Evolutionary conservation across 2,888 invertebrate species (phyloP).

Genomic region (Andrena dorsata): DNA sequence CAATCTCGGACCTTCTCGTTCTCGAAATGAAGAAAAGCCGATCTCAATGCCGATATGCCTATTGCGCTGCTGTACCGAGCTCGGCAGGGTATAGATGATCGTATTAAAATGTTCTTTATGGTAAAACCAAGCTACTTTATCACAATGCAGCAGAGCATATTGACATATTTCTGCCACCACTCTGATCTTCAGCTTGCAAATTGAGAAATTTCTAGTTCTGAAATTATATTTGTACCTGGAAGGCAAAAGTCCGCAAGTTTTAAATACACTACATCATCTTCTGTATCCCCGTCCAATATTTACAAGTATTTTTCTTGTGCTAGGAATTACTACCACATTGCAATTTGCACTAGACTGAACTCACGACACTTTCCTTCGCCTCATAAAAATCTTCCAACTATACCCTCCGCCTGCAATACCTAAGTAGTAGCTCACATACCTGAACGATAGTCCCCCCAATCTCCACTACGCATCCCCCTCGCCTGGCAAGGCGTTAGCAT

Average conservation of each 20-base stretch:
- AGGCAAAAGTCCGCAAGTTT: too few relatives aligned
- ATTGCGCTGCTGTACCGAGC: conserved; percentile 32
- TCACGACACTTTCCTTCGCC: neutral
- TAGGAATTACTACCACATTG: too few relatives aligned
- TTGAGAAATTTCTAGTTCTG: too few relatives aligned
- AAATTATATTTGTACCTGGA: too few relatives aligned
- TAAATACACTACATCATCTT: too few relatives aligned
- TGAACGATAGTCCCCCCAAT: neutral
- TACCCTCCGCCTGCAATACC: too few relatives aligned
- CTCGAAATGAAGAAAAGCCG: conserved; percentile 73
- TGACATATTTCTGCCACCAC: neutral
- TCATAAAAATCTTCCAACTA: neutral
- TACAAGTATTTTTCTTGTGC: too few relatives aligned
- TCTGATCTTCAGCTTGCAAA: too few relatives aligned
- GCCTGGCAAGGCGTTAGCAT: conserved; percentile 19
- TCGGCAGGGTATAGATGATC: conserved; percentile 23
- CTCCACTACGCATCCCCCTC: neutral
- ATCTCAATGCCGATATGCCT: conserved; percentile 63
- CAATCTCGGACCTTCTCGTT: conserved; percentile 69
- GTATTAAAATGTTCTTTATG: conserved; percentile 13
- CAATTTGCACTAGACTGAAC: too few relatives aligned
- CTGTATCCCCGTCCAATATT: too few relatives aligned
- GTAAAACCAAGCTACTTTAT: neutral
- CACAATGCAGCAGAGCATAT: neutral
- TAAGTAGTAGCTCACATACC: too few relatives aligned